phyloP scores from a whole-genome alignment of 1,140 invertebrate genomes.

The Diabrotica undecimpunctata region DNA sequence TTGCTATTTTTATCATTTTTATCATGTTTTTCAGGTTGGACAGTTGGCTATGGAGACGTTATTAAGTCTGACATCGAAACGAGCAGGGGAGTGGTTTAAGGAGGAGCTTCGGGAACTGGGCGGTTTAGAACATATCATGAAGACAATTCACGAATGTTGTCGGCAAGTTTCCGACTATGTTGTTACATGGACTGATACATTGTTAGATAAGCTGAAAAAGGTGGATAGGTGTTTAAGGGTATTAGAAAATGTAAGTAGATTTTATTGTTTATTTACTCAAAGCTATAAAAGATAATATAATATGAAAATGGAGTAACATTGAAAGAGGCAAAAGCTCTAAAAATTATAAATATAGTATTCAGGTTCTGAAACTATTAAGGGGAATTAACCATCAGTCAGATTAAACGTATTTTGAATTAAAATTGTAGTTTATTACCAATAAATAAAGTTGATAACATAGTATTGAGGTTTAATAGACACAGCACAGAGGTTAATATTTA shows the following conservation, averaged over 20 bases:
- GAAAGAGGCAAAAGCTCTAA: no score
- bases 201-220: slow-evolving; percentile 83
- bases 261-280: slow-evolving; percentile 3
- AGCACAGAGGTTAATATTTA: no score
- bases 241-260: slow-evolving; percentile 83
- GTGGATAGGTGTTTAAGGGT: slow-evolving; percentile 91
- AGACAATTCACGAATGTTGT: slow-evolving; percentile 79
- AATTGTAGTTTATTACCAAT: no score
- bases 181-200: slow-evolving; percentile 62
- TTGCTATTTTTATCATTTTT: no score
- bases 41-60: slow-evolving; percentile 95
- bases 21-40: slow-evolving; percentile 71
- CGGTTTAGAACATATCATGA: slow-evolving; percentile 91
- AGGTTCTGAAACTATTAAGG: no score
- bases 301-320: no score
- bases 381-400: no score
- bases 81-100: slow-evolving; percentile 97
- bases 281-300: neutral
- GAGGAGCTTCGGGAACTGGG: slow-evolving; percentile 89
- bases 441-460: no score
- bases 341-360: no score
- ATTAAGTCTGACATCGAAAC: slow-evolving; percentile 86
- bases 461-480: no score
- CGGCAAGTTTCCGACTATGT: slow-evolving; percentile 60
- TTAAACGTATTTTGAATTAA: no score